Evolutionary conservation across 1,140 invertebrate genomes (phyloP), one percentile per base, ranked within the genome.

Genomic region (Luehdorfia chinensis): DNA sequence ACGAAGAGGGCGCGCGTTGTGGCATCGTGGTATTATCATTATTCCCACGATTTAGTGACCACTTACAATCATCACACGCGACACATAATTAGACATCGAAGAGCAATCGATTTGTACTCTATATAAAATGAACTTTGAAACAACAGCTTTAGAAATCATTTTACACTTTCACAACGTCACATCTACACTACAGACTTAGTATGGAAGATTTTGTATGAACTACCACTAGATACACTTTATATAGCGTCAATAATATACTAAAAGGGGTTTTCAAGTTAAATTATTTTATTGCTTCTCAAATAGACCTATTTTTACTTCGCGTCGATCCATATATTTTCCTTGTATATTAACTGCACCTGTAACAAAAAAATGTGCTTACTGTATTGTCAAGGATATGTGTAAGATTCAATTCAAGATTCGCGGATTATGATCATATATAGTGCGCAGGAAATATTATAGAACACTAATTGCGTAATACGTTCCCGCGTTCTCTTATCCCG

Each of bases 1-100:
- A 92, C 77, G 66, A 87, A 61, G 83, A 88, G 59, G 84, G 75
- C 54, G 84, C 83, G 32, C 88, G 88, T 66, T 90, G 88, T 51
- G 90, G 90, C 91, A 91, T 91, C 65, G 78, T 81, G 49, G 53
- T 51, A 68, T 58, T 71, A 74, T 53, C 73, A 73, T 77, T 59
- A 66, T 70, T 66, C 32, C 27, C 16, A 18, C 27, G 7, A 18
- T 13, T 43, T 14, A 13, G 25, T 25, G 27, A 43, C 27, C 18
- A 28, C 25, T 12, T 13, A 43, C 39, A 27, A 27, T 14, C 23
- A 43, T 43, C 25, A 43, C 25, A 31, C 23, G n/a, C 39, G 25
- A n/a, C 16, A 5, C n/a, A n/a, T n/a, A n/a, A n/a, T n/a, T 36
- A 19, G 9, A 36, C 34, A 15, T 21, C 9, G 9, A 16, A n/a